A percentile compares a stretch with the other conserved stretches of the same genome.
phyloP scores from a whole-genome alignment of 2,113 vertebrate species.

The Coreoperca whiteheadi region DNA sequence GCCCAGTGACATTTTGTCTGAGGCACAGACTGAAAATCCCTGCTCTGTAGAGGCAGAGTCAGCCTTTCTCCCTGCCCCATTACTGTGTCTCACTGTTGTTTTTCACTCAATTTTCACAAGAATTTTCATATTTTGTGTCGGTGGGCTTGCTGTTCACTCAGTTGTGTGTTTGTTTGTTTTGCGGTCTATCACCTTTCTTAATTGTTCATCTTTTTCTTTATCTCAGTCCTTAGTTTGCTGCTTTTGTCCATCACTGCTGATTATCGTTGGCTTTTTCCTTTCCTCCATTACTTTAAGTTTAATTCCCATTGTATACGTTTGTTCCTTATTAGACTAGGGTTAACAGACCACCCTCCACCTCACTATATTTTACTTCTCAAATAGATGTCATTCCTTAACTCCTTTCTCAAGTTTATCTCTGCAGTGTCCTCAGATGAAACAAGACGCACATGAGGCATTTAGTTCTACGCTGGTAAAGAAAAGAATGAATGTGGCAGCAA shows the following conservation, averaged over 20 bases:
- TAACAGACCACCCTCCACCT: not conserved
- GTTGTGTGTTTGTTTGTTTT: conserved; percentile 5
- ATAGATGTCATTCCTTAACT: not conserved
- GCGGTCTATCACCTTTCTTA: not conserved
- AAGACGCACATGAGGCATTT: not conserved
- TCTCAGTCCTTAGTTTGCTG: not conserved
- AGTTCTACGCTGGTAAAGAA: not conserved
- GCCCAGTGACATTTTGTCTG: conserved; percentile 59
- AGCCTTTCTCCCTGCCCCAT: conserved; percentile 18
- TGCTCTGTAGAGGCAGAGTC: not conserved
- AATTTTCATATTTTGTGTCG: not conserved
- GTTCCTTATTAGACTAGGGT: not conserved
- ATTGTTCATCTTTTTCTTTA: not conserved
- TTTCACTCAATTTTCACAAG: not conserved
- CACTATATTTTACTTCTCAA: not conserved
- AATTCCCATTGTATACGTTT: not conserved
- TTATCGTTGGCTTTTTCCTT: not conserved
- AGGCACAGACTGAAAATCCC: conserved; percentile 19
- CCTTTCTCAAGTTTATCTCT: not conserved
- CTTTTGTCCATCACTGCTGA: conserved; percentile 2
- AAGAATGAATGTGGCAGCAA: too few relatives aligned
- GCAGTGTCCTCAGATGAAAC: not conserved
- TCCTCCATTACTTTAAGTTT: not conserved
- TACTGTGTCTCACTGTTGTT: not conserved
- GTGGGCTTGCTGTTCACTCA: not conserved